phyloP scores from a whole-genome alignment of 1,140 invertebrate genomes.

The Tigriopus japonicus region DNA sequence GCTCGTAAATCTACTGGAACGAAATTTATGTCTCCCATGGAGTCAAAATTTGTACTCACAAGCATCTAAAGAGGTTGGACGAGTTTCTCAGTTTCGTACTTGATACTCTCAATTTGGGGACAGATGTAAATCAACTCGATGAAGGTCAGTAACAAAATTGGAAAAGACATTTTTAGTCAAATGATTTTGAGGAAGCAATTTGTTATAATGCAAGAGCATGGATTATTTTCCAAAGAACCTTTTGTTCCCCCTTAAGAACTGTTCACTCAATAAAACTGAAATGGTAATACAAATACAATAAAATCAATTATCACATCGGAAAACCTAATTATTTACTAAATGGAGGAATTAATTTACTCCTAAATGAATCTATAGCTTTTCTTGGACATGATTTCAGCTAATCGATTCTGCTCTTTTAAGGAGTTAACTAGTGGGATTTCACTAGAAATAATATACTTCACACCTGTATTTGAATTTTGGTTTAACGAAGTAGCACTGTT shows the following conservation, averaged over 20 bases:
- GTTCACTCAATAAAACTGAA: background rate
- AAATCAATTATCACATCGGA: background rate
- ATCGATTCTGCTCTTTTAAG: background rate
- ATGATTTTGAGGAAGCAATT: no score
- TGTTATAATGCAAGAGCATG: no score
- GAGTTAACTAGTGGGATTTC: background rate
- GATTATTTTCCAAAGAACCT: no score
- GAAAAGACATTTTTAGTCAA: no score
- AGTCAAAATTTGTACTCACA: no score
- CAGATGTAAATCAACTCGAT: no score
- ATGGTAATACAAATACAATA: background rate
- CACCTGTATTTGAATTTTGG: background rate
- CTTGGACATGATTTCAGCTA: background rate
- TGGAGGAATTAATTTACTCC: background rate
- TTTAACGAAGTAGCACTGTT: background rate
- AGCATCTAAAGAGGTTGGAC: no score
- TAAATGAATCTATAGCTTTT: background rate
- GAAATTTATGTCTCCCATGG: no score
- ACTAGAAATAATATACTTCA: background rate
- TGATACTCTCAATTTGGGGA: no score
- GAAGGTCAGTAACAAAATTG: no score
- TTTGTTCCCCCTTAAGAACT: background rate
- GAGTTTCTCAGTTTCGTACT: no score
- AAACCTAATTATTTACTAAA: background rate
- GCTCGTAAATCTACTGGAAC: no score